Evolutionary conservation across 1,140 invertebrate genomes (phyloP).

Genomic region (Platorchestia sp.): DNA sequence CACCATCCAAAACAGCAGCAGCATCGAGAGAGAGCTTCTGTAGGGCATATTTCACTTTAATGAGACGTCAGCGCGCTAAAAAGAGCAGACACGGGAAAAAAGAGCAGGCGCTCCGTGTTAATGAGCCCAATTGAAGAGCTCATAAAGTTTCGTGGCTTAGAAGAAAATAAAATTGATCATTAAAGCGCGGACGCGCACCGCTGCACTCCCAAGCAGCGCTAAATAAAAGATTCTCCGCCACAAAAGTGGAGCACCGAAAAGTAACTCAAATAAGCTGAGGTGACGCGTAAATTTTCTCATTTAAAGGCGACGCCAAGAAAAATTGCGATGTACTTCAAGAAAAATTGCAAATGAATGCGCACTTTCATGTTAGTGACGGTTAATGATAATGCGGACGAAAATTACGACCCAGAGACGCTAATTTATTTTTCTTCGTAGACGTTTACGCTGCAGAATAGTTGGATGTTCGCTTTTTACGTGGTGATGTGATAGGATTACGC

Average conservation of each 20-base stretch:
- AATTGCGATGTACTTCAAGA: constrained; percentile 7
- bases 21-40: constrained; percentile 20
- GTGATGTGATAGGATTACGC: constrained; percentile 6
- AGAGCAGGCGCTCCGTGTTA: constrained; percentile 52
- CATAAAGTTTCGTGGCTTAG: constrained; percentile 51
- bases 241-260: constrained; percentile 29
- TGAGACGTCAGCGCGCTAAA: constrained; percentile 53
- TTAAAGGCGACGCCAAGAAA: constrained; percentile 31
- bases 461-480: not conserved
- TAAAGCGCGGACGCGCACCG: constrained; percentile 41
- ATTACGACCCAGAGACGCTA: not conserved
- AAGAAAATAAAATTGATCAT: constrained; percentile 55
- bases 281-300: constrained; percentile 42
- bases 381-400: constrained; percentile 20
- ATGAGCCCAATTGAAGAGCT: constrained; percentile 55
- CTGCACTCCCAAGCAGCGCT: constrained; percentile 40
- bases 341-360: constrained; percentile 7
- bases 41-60: constrained; percentile 52
- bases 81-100: constrained; percentile 39
- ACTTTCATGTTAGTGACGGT: constrained; percentile 28
- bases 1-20: not conserved
- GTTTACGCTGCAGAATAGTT: not conserved
- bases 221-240: constrained; percentile 43
- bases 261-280: constrained; percentile 42
- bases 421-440: not conserved